These are phyloP conservation scores for Sander lucioperca DNA, from an alignment of 2,113 vertebrate genomes.

Conservation along the genomic window DNA sequence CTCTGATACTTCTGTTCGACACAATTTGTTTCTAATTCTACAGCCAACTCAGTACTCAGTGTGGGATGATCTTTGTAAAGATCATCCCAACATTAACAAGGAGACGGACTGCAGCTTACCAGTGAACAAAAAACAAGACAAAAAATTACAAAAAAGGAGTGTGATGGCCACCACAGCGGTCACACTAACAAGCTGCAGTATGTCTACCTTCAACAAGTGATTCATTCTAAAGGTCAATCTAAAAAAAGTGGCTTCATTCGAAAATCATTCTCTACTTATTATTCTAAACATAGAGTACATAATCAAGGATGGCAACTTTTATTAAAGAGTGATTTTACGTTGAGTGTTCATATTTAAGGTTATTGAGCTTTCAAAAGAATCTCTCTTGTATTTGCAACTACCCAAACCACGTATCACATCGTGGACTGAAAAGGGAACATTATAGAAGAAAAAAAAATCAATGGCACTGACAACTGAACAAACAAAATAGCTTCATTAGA, in stretches of 20 bases:
- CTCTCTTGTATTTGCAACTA: no score
- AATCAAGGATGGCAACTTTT: conserved; percentile 2
- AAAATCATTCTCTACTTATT: not conserved
- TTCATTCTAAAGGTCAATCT: conserved; percentile 8
- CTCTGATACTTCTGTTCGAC: conserved; percentile 15
- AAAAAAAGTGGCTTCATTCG: not conserved
- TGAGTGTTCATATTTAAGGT: not conserved
- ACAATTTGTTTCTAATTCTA: conserved; percentile 40
- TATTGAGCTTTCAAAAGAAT: no score
- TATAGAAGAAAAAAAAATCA: conserved; percentile 1
- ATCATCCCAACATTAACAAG: conserved; percentile 75
- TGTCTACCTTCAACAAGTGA: conserved; percentile 32
- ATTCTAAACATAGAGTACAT: not conserved
- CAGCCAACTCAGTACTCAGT: no score
- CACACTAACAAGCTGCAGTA: not conserved
- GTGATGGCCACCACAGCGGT: not conserved
- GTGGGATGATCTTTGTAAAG: no score
- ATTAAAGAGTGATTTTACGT: not conserved
- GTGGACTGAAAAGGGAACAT: not conserved
- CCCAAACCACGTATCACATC: not conserved
- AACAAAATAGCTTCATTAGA: conserved; percentile 24
- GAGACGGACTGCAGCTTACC: conserved; percentile 12
- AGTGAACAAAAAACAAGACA: not conserved
- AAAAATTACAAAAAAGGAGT: conserved; percentile 12
- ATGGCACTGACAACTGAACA: not conserved